Conservation (phyloP, 2,113 vertebrate genomes). For the Rhineura floridana region DNA sequence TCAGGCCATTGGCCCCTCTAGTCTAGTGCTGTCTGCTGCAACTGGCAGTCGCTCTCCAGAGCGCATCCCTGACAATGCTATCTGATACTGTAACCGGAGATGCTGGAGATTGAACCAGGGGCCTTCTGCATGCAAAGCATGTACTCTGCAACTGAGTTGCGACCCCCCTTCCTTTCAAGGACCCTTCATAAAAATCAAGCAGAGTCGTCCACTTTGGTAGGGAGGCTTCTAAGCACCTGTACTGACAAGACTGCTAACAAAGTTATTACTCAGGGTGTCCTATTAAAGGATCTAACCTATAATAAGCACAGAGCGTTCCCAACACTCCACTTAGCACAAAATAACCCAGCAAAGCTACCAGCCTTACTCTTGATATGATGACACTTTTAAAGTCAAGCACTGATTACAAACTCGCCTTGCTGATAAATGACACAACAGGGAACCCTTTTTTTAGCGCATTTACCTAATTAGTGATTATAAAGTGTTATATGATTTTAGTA, state of each 20-base stretch:
- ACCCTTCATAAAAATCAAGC: neutral
- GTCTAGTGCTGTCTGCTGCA: too few species aligned
- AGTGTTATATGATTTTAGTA: slow-evolving; percentile 40
- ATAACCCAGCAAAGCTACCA: neutral
- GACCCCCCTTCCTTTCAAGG: neutral
- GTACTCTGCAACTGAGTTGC: neutral
- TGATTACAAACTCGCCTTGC: slow-evolving; percentile 44
- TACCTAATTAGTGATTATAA: slow-evolving; percentile 59
- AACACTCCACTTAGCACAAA: slow-evolving; percentile 8
- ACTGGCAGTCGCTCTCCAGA: too few species aligned
- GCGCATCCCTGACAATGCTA: too few species aligned
- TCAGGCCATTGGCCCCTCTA: too few species aligned
- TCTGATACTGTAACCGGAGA: too few species aligned
- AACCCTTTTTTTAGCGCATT: slow-evolving; percentile 49
- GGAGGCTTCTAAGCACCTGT: neutral
- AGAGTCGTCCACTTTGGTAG: neutral
- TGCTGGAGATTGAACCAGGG: neutral
- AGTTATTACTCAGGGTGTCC: slow-evolving; percentile 13
- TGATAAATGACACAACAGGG: slow-evolving; percentile 42
- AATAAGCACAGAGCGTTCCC: slow-evolving; percentile 6
- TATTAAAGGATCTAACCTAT: slow-evolving; percentile 16
- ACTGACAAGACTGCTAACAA: slow-evolving; percentile 7
- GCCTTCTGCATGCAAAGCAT: neutral
- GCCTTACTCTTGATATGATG: slow-evolving; percentile 39
- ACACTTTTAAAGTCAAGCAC: slow-evolving; percentile 44